Evolutionary conservation across 1,140 invertebrate genomes (phyloP).

Genomic region (Heliothis subflexa): DNA sequence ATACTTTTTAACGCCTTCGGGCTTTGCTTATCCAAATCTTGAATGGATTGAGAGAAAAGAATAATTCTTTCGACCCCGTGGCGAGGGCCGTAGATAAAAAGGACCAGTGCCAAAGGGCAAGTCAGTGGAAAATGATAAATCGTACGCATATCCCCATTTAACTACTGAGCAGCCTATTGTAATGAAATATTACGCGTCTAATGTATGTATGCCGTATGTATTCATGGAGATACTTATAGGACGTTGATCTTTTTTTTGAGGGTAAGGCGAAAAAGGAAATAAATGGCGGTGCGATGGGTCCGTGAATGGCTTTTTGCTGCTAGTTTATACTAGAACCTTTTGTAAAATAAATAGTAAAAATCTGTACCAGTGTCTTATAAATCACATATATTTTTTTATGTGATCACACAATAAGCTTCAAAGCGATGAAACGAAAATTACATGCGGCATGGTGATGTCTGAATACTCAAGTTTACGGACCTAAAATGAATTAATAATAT

Average conservation of each 20-base stretch:
- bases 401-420: too few relatives aligned
- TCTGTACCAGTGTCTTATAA: too few relatives aligned
- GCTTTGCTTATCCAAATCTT: slow-evolving; percentile 42
- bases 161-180: slow-evolving; percentile 18
- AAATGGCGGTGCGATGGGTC: background rate
- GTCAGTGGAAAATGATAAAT: slow-evolving; percentile 53
- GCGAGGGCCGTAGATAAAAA: slow-evolving; percentile 41
- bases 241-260: background rate
- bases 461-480: background rate
- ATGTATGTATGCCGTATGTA: slow-evolving; percentile 6
- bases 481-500: background rate
- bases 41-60: slow-evolving; percentile 41
- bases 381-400: too few relatives aligned
- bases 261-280: background rate
- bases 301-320: too few relatives aligned
- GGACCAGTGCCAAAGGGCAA: slow-evolving; percentile 42
- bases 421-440: too few relatives aligned
- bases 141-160: slow-evolving; percentile 10
- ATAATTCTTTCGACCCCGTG: slow-evolving; percentile 37
- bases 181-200: slow-evolving; percentile 12
- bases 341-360: too few relatives aligned
- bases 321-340: too few relatives aligned
- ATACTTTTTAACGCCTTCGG: slow-evolving; percentile 37
- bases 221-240: background rate
- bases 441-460: too few relatives aligned